A percentile compares a stretch with the other conserved stretches of the same genome.
phyloP scores from a whole-genome alignment of 1,140 invertebrate species.

The Sycobia sp. region DNA sequence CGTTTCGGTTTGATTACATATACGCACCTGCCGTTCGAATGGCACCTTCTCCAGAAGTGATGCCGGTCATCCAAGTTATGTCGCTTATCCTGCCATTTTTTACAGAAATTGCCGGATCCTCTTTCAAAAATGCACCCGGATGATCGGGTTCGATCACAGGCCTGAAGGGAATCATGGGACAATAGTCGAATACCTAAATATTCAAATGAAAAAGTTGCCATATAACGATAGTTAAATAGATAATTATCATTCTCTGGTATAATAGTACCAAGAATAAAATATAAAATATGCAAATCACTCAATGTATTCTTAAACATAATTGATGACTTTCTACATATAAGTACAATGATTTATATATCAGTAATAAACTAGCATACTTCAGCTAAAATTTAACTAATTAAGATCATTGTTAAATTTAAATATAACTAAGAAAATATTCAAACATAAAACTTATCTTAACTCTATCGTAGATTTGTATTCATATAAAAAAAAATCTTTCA shows the following conservation, averaged over 20 bases:
- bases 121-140: conserved; percentile 70
- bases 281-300: not conserved
- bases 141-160: conserved; percentile 71
- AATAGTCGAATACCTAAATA: conserved; percentile 70
- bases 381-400: no score
- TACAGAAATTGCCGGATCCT: conserved; percentile 62
- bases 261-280: not conserved
- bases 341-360: no score
- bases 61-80: conserved; percentile 72
- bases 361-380: no score
- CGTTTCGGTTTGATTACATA: not conserved
- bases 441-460: no score
- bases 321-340: no score
- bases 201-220: conserved; percentile 7
- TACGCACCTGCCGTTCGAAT: conserved; percentile 67
- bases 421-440: no score
- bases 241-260: not conserved
- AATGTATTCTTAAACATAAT: no score
- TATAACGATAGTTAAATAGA: not conserved
- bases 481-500: no score
- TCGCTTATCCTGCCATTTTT: conserved; percentile 58
- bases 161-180: conserved; percentile 76
- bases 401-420: no score
- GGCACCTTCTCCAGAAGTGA: conserved; percentile 71
- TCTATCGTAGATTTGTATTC: no score